These are phyloP conservation scores for Chloroceryle amazona DNA, from an alignment of 2,797 vertebrate genomes.

Conservation along the genomic window DNA sequence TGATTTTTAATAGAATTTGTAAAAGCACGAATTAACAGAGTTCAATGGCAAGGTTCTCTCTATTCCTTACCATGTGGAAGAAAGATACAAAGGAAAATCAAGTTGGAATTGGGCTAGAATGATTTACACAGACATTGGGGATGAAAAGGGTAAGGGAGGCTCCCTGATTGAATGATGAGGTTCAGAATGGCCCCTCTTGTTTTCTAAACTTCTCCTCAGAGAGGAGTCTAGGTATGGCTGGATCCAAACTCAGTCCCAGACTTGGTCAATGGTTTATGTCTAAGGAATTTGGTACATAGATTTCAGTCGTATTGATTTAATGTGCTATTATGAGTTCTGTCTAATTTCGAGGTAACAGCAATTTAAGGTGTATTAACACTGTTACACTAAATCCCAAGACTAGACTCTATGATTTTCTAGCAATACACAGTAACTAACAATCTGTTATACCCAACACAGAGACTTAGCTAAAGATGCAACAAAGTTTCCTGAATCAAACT, in stretches of 20 bases:
- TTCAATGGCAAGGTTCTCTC: not conserved
- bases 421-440: not conserved
- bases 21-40: not conserved
- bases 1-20: not conserved
- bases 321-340: not conserved
- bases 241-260: not conserved
- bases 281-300: not conserved
- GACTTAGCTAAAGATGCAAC: not conserved
- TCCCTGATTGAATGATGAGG: not conserved
- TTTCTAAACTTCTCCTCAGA: not conserved
- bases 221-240: not conserved
- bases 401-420: not conserved
- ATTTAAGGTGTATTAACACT: not conserved
- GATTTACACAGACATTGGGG: not conserved
- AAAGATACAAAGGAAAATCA: not conserved
- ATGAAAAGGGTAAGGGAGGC: not conserved
- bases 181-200: not conserved
- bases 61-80: not conserved
- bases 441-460: not conserved
- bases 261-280: not conserved
- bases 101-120: not conserved
- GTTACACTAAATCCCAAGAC: not conserved
- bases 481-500: not conserved
- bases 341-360: not conserved
- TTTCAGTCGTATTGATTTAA: not conserved